These are phyloP conservation scores for Eilema griseolum DNA, from an alignment of 2,888 invertebrate genomes.

Conservation along the genomic window DNA sequence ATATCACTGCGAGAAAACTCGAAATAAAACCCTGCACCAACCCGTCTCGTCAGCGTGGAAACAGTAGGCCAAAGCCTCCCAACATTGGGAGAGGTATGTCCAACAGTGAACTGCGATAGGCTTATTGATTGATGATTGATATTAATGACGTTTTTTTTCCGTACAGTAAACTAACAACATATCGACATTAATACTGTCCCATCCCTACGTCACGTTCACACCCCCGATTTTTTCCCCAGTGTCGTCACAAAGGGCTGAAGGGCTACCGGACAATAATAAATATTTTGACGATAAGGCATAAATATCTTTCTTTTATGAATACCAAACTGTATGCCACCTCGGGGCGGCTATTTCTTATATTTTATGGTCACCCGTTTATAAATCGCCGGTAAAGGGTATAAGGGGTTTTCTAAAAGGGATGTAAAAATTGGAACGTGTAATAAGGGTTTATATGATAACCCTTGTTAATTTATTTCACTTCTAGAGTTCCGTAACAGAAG, in stretches of 20 bases:
- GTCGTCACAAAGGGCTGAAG: conserved; percentile 81
- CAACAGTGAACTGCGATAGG: no score
- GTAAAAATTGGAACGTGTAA: conserved; percentile 50
- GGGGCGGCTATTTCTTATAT: conserved; percentile 77
- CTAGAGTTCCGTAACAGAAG: not conserved
- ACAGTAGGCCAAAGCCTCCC: no score
- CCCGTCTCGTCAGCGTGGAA: no score
- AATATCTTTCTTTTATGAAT: conserved; percentile 86
- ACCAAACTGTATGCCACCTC: conserved; percentile 78
- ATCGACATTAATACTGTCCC: conserved; percentile 29
- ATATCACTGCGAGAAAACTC: no score
- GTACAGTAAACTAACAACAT: not conserved
- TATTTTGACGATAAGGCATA: conserved; percentile 87
- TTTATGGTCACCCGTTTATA: conserved; percentile 82
- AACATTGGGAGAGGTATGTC: no score
- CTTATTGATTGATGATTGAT: no score
- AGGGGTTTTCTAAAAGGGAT: conserved; percentile 65
- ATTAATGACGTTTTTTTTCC: no score
- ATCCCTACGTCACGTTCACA: conserved; percentile 75
- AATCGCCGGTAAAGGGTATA: conserved; percentile 74
- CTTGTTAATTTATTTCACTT: conserved; percentile 48
- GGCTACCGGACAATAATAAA: conserved; percentile 85
- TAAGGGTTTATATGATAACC: conserved; percentile 37
- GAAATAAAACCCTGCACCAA: no score
- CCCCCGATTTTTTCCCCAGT: conserved; percentile 75